phyloP scores from a whole-genome alignment of 2,888 invertebrate genomes.

The Philhelius pedissequus region DNA sequence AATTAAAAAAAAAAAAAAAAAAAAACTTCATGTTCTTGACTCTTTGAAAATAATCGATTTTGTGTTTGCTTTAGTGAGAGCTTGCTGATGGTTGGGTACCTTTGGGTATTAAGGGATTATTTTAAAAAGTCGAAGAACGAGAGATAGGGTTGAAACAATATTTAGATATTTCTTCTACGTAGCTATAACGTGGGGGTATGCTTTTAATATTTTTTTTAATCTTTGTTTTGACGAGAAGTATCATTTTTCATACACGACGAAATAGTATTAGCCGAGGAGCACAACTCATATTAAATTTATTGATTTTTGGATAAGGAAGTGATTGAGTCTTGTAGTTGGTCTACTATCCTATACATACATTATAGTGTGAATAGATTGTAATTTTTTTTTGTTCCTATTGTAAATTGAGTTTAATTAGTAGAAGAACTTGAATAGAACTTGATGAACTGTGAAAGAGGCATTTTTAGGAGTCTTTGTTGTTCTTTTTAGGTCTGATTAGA shows the following conservation, averaged over 20 bases:
- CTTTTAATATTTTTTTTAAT: conserved; percentile 21
- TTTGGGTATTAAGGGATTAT: conserved; percentile 46
- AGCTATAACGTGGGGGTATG: neutral
- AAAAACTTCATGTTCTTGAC: conserved; percentile 56
- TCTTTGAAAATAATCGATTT: conserved; percentile 64
- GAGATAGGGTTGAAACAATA: conserved; percentile 18
- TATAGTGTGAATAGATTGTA: neutral
- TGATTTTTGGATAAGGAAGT: conserved; percentile 58
- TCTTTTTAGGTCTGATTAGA: neutral
- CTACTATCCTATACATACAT: neutral
- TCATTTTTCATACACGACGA: conserved; percentile 42
- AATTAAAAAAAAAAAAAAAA: conserved; percentile 10
- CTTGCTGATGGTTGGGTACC: neutral
- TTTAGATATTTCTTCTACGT: conserved; percentile 11
- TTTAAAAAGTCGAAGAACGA: neutral
- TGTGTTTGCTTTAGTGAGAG: conserved; percentile 7
- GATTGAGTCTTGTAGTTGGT: conserved; percentile 4
- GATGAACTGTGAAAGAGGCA: conserved; percentile 9
- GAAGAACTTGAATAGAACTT: neutral
- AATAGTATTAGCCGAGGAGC: conserved; percentile 26
- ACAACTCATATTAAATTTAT: conserved; percentile 45
- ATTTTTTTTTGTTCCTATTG: conserved; percentile 54
- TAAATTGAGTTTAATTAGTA: conserved; percentile 60
- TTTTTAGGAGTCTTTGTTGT: neutral
- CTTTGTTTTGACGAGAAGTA: conserved; percentile 52